These are phyloP conservation scores for Agrotis ipsilon DNA, from an alignment of 2,888 invertebrate genomes.

Conservation along the genomic window DNA sequence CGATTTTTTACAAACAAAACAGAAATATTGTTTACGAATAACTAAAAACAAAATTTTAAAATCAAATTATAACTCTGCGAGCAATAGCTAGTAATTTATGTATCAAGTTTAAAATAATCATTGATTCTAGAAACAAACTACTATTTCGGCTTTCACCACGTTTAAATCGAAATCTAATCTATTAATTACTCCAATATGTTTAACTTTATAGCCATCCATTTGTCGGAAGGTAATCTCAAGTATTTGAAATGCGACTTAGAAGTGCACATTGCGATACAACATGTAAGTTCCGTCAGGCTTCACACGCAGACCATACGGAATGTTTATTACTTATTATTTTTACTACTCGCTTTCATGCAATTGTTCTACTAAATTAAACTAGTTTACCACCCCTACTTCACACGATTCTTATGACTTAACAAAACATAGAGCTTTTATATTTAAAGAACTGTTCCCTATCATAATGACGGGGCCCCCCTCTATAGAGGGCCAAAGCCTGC, in stretches of 20 bases:
- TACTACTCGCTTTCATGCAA: constrained; percentile 60
- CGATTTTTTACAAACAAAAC: too few relatives aligned
- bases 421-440: not conserved
- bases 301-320: constrained; percentile 57
- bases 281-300: constrained; percentile 57
- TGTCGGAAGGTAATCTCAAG: constrained; percentile 29
- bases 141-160: too few relatives aligned
- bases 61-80: too few relatives aligned
- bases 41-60: too few relatives aligned
- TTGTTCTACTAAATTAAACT: constrained; percentile 25
- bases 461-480: too few relatives aligned
- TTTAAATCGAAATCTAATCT: not conserved
- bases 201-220: constrained; percentile 26
- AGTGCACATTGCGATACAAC: constrained; percentile 60
- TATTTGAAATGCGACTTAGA: constrained; percentile 28
- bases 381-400: not conserved
- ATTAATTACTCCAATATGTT: constrained; percentile 18
- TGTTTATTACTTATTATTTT: constrained; percentile 62
- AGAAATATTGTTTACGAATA: too few relatives aligned
- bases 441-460: too few relatives aligned
- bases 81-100: too few relatives aligned
- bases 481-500: too few relatives aligned
- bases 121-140: too few relatives aligned
- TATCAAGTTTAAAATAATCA: too few relatives aligned
- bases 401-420: not conserved